A percentile compares a stretch with the other conserved stretches of the same genome.
phyloP scores from a whole-genome alignment of 2,888 invertebrate species.

The Hyposoter didymator region DNA sequence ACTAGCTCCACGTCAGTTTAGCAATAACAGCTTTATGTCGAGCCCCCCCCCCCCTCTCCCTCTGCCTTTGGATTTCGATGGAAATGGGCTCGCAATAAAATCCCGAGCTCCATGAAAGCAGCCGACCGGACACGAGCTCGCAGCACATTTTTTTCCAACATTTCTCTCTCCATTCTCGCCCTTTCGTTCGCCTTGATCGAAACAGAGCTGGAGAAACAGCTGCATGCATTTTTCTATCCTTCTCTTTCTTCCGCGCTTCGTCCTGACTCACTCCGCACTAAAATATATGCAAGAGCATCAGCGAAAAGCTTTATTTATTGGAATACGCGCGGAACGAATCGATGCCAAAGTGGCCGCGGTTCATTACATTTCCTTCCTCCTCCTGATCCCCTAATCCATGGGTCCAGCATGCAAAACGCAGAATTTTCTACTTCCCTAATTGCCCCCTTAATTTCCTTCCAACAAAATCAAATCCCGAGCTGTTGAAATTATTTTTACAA shows the following conservation, averaged over 20 bases:
- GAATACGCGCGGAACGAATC: slow-evolving; percentile 68
- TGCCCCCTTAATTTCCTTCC: too few species aligned
- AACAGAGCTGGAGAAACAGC: slow-evolving; percentile 43
- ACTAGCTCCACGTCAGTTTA: background rate
- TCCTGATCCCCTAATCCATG: background rate
- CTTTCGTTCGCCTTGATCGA: slow-evolving; percentile 45
- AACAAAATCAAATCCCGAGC: too few species aligned
- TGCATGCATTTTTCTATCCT: background rate
- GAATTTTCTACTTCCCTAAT: too few species aligned
- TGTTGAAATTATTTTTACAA: too few species aligned
- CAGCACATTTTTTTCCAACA: slow-evolving; percentile 34
- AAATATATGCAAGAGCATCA: slow-evolving; percentile 49
- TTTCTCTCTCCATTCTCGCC: slow-evolving; percentile 1
- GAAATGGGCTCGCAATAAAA: slow-evolving; percentile 63
- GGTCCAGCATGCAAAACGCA: too few species aligned
- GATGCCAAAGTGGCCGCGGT: slow-evolving; percentile 64
- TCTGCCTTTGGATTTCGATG: slow-evolving; percentile 27
- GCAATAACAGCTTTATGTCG: background rate
- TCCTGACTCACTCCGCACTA: slow-evolving; percentile 14
- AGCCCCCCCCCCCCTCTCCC: background rate
- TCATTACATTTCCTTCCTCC: slow-evolving; percentile 53
- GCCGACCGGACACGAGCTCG: slow-evolving; percentile 50
- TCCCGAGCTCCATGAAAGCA: slow-evolving; percentile 60
- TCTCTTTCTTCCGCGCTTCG: slow-evolving; percentile 5
- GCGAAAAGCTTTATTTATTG: slow-evolving; percentile 58